phyloP scores from a whole-genome alignment of 2,113 vertebrate genomes.

The Sula dactylatra region DNA sequence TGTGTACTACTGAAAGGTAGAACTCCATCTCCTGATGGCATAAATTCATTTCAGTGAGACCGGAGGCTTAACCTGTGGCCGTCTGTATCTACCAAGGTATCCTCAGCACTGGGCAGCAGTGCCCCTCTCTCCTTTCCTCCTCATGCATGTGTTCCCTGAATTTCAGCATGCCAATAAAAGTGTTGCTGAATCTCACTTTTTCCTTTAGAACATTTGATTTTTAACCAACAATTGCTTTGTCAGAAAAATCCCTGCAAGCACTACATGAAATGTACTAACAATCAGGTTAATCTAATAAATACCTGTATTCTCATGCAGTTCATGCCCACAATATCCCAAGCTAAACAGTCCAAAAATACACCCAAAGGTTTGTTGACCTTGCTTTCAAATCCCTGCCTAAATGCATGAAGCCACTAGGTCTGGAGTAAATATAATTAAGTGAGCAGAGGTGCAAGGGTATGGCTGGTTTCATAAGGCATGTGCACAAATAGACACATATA shows the following conservation, averaged over 20 bases:
- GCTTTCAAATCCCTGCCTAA: not conserved
- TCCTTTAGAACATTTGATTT: not conserved
- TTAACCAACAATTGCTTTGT: not conserved
- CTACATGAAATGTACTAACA: not conserved
- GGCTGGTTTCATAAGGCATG: not conserved
- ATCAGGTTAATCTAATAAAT: conserved; percentile 11
- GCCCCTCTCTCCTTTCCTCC: not conserved
- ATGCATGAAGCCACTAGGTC: conserved; percentile 4
- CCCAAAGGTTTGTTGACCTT: not conserved
- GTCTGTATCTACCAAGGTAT: not conserved
- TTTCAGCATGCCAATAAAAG: not conserved
- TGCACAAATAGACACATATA: not conserved
- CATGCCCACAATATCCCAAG: not conserved
- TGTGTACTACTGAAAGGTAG: not conserved
- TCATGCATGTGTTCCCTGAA: not conserved
- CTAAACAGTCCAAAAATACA: conserved; percentile 8
- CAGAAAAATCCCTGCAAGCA: not conserved
- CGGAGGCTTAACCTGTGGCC: not conserved
- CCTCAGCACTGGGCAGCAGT: not conserved
- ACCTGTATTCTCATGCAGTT: not conserved
- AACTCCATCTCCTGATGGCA: not conserved
- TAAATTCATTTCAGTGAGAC: not conserved
- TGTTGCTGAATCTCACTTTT: not conserved
- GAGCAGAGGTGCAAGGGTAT: conserved; percentile 10
- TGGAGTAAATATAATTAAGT: conserved; percentile 22